Evolutionary conservation across 2,113 vertebrate genomes (phyloP).

Genomic region (Heptranchias perlo): DNA sequence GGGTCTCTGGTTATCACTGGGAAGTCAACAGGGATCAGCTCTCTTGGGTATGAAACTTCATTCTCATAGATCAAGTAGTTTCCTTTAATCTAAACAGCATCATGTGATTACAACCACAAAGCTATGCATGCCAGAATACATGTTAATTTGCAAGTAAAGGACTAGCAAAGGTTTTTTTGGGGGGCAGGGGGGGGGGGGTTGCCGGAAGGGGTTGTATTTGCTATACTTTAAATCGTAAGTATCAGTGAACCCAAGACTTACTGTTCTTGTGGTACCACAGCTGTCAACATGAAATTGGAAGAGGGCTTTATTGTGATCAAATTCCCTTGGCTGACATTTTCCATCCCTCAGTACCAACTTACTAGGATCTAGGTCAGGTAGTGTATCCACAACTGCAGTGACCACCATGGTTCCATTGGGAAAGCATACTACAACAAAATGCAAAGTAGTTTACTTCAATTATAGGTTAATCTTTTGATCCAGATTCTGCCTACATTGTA

Average conservation of each 20-base stretch:
- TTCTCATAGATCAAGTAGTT: conserved; percentile 50
- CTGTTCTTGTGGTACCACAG: conserved; percentile 50
- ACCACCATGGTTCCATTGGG: conserved; percentile 48
- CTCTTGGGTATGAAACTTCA: conserved; percentile 42
- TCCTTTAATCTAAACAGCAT: background rate
- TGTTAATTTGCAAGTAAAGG: too few relatives aligned
- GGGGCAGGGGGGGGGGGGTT: too few relatives aligned
- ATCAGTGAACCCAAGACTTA: too few relatives aligned
- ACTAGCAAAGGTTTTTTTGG: too few relatives aligned
- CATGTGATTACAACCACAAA: too few relatives aligned
- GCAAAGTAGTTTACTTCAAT: background rate
- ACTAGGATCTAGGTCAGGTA: conserved; percentile 45
- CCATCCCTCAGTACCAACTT: conserved; percentile 46
- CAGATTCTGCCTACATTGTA: too few relatives aligned
- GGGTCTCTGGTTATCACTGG: conserved; percentile 24
- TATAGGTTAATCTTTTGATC: background rate
- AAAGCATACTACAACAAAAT: conserved; percentile 47
- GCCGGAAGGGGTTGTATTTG: too few relatives aligned
- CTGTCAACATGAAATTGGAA: conserved; percentile 47
- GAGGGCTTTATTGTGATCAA: conserved; percentile 46
- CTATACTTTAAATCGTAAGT: too few relatives aligned
- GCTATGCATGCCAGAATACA: too few relatives aligned
- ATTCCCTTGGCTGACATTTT: conserved; percentile 42
- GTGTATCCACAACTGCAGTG: conserved; percentile 40
- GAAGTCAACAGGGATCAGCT: background rate